Base-by-base conservation (phyloP, 1,140 invertebrate genomes). In the Drosophila parvula region DNA sequence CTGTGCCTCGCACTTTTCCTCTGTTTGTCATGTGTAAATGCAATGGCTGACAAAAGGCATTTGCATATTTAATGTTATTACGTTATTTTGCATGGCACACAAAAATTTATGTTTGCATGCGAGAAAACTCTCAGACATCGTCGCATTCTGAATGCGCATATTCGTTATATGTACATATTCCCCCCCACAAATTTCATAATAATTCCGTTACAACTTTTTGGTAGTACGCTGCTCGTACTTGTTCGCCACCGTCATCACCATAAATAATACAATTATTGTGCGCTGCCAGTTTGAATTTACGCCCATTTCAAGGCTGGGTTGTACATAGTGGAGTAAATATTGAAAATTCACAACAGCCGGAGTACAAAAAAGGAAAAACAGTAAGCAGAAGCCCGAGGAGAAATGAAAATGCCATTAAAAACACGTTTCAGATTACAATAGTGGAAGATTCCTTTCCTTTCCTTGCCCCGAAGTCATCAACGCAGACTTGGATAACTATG, bases 31-130 rank as follows among this genome's bases (percentile, higher is more conserved):
- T 83, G 77, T 80, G 83, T 78, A 89, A 89, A 89, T 89, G 84
- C 84, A 88, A 53, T 84, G 78, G 85, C 84, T 89, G 84, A 89
- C 84, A 89, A 89, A 89, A 89, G 85, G 85, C 84, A 89, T 89
- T 89, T 89, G 84, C 84, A 89, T 89, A 89, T 89, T 89, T 89
- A 89, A 89, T 89, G 85, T 89, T 89, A 89, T 89, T 89, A 89
- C 84, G 84, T 89, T 89, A 89, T 89, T 88, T 89, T 89, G 84
- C 84, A 84, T 89, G 80, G 79, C 84, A 83, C 65, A 89, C 84
- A 84, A 81, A 89, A 89, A 89, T 89, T 81, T 89, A 89, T 89
- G 84, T 89, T 89, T 89, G 84, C 84, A 89, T 89, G 78, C 83
- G 65, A 74, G 51, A 60, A 83, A 74, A 62, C 71, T 74, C 64